Conservation (phyloP, 2,113 vertebrate species). For the Mustelus asterias region DNA sequence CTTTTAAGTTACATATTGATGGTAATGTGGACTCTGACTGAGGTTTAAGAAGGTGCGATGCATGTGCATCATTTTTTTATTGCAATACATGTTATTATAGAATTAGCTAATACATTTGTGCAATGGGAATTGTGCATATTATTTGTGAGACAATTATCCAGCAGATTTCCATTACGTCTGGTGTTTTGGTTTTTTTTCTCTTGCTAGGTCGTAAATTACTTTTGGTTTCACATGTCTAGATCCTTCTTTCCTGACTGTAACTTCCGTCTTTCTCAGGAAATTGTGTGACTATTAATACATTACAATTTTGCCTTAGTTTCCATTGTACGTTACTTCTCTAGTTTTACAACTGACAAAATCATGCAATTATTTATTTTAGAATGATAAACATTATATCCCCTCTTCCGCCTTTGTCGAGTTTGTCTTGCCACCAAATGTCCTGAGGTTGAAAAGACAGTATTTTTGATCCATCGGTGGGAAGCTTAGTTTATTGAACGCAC, state of each 20-base stretch:
- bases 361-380: neutral
- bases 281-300: neutral
- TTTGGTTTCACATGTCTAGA: neutral
- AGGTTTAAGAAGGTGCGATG: neutral
- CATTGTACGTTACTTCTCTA: neutral
- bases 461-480: neutral
- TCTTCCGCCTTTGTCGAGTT: neutral
- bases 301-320: neutral
- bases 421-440: too few species aligned
- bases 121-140: neutral
- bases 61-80: neutral
- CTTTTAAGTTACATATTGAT: too few species aligned
- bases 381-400: neutral
- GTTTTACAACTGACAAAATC: neutral
- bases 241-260: neutral
- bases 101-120: neutral
- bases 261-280: slow-evolving; percentile 9
- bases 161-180: neutral
- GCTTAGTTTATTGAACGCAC: neutral
- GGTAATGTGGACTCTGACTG: neutral
- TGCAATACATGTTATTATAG: neutral
- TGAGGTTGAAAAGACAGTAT: neutral
- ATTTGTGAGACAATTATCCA: neutral
- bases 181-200: neutral
- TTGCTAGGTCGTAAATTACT: neutral